phyloP scores from a whole-genome alignment of 2,113 vertebrate species.

The Orycteropus afer region DNA sequence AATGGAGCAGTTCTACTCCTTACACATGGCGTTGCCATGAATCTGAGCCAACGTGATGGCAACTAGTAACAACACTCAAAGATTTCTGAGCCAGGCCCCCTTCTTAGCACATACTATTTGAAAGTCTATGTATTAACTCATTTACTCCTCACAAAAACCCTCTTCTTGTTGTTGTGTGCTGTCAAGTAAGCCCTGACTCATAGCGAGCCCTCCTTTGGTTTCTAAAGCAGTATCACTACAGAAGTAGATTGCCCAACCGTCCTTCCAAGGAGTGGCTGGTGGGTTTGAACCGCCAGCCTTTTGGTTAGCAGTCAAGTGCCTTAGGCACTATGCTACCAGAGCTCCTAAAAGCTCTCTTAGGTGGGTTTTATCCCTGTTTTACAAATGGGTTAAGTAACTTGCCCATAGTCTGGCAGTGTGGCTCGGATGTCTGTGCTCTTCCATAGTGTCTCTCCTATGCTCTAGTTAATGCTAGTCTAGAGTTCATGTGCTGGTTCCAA shows the following conservation, averaged over 20 bases:
- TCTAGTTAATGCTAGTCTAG: neutral
- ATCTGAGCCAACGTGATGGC: neutral
- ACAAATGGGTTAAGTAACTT: slow-evolving; percentile 69
- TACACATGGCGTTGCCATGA: no score
- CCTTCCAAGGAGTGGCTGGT: no score
- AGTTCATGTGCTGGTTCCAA: neutral
- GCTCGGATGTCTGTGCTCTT: neutral
- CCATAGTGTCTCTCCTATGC: neutral
- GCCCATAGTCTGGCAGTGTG: neutral
- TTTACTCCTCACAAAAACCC: neutral
- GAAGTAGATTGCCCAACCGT: no score
- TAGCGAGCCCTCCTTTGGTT: no score
- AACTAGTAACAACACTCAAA: neutral
- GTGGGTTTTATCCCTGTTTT: neutral
- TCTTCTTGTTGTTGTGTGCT: no score
- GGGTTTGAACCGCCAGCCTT: no score
- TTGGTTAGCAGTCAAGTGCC: no score
- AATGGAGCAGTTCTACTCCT: neutral
- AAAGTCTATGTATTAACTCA: slow-evolving; percentile 2
- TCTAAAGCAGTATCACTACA: no score
- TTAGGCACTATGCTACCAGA: no score
- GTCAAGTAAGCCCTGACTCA: no score
- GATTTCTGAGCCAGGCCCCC: neutral
- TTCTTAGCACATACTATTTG: neutral
- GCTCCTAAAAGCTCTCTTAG: neutral